Conservation (phyloP, 2,888 invertebrate genomes). For the Ormyrus pomaceus region DNA sequence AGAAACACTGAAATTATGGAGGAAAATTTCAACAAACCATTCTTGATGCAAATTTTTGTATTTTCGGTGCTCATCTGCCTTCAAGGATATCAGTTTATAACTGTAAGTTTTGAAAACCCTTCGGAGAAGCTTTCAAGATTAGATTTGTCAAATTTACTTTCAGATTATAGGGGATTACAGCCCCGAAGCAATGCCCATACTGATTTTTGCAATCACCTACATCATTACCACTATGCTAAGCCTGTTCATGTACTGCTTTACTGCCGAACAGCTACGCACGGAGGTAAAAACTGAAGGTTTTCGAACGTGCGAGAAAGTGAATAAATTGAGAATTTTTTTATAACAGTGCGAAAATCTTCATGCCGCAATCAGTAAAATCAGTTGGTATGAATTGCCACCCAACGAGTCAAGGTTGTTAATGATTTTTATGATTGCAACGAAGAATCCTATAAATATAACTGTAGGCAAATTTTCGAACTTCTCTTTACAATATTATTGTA, state of each 20-base stretch:
- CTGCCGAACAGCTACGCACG: slow-evolving; percentile 7
- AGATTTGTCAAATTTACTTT: too few species aligned
- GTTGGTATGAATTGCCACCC: slow-evolving; percentile 12
- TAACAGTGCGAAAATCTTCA: not conserved
- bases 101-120: not conserved
- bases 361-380: not conserved
- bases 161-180: too few species aligned
- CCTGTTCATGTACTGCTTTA: slow-evolving; percentile 31
- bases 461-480: slow-evolving; percentile 21
- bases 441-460: slow-evolving; percentile 17
- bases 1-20: slow-evolving; percentile 58
- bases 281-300: not conserved
- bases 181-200: too few species aligned
- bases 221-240: slow-evolving; percentile 3
- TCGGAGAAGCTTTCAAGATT: too few species aligned
- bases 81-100: slow-evolving; percentile 36
- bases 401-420: slow-evolving; percentile 26
- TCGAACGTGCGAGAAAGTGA: too few species aligned
- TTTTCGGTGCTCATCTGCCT: slow-evolving; percentile 16
- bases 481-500: slow-evolving; percentile 15
- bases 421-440: slow-evolving; percentile 8
- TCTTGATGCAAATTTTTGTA: slow-evolving; percentile 27
- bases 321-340: not conserved
- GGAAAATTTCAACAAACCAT: slow-evolving; percentile 32
- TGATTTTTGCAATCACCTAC: too few species aligned